Conservation (phyloP, 2,113 vertebrate species). For the Microtus ochrogaster region DNA sequence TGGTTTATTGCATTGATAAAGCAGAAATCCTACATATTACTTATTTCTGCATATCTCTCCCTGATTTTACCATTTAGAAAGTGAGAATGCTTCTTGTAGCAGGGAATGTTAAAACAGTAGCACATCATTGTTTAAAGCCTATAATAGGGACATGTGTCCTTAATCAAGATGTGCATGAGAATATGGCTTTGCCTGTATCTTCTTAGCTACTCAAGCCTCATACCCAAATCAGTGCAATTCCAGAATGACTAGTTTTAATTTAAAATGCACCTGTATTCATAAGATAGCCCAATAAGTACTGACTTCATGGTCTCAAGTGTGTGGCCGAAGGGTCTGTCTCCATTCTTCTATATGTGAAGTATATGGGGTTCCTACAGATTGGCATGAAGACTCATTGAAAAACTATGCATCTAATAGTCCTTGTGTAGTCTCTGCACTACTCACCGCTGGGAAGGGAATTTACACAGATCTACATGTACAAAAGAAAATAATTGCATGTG, state of each 20-base stretch:
- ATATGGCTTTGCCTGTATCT: not conserved
- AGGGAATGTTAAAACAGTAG: not conserved
- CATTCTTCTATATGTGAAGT: not conserved
- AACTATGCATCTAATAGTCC: not conserved
- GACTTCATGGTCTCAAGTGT: not conserved
- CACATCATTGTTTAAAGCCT: not conserved
- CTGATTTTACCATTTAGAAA: not conserved
- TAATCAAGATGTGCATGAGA: not conserved
- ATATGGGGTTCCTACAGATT: not conserved
- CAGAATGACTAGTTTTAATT: constrained; percentile 7
- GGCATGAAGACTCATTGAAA: not conserved
- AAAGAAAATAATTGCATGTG: not conserved
- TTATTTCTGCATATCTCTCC: not conserved
- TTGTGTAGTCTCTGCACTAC: not conserved
- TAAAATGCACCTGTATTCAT: not conserved
- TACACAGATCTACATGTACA: not conserved
- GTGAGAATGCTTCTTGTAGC: rapidly evolving
- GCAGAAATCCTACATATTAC: not conserved
- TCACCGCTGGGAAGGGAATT: not conserved
- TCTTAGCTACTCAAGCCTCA: not conserved
- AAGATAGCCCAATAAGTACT: not conserved
- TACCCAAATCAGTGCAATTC: not conserved
- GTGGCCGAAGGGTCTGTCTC: not conserved
- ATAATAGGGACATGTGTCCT: not conserved
- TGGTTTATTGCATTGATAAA: not conserved